A percentile compares a stretch with the other conserved stretches of the same genome.
Evolutionary conservation across 2,797 vertebrate genomes (phyloP).

Genomic region (Odontamblyopus lacepedii): DNA sequence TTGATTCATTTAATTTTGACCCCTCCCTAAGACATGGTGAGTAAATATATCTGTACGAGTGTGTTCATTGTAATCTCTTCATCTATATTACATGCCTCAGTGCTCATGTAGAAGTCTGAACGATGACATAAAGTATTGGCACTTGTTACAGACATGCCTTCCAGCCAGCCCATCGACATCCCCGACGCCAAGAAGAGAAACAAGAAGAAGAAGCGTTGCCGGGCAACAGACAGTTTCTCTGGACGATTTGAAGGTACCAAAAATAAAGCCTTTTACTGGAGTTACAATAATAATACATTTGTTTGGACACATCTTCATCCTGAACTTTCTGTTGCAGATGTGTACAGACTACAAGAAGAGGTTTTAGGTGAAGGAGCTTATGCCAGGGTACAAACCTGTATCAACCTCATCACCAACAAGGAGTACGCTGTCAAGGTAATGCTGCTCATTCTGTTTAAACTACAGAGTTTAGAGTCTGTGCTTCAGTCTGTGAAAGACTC

Average conservation of each 20-base stretch:
- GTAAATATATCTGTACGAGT: constrained; percentile 18
- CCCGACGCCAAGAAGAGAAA: constrained; percentile 94
- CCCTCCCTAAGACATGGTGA: constrained; percentile 88
- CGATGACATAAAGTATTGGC: constrained; percentile 12
- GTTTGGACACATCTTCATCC: not conserved
- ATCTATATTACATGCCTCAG: not conserved
- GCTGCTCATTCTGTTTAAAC: not conserved
- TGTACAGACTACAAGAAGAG: constrained; percentile 95
- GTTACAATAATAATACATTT: not conserved
- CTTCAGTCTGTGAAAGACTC: constrained; percentile 24
- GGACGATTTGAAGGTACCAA: constrained; percentile 92
- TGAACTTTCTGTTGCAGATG: constrained; percentile 75
- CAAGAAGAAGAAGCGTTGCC: constrained; percentile 97
- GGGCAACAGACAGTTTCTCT: constrained; percentile 96
- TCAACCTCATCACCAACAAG: constrained; percentile 96
- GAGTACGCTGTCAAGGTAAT: constrained; percentile 97
- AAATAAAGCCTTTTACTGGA: not conserved
- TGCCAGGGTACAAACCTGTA: constrained; percentile 92
- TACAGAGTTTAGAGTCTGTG: not conserved
- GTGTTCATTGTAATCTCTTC: not conserved
- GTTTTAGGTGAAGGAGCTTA: constrained; percentile 94
- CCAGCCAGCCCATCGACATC: constrained; percentile 96
- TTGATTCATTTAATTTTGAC: constrained; percentile 91
- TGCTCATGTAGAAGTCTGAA: not conserved
- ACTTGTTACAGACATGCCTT: constrained; percentile 84